Evolutionary conservation across 2,888 invertebrate species (phyloP).

Genomic region (Parnassius mnemosyne): DNA sequence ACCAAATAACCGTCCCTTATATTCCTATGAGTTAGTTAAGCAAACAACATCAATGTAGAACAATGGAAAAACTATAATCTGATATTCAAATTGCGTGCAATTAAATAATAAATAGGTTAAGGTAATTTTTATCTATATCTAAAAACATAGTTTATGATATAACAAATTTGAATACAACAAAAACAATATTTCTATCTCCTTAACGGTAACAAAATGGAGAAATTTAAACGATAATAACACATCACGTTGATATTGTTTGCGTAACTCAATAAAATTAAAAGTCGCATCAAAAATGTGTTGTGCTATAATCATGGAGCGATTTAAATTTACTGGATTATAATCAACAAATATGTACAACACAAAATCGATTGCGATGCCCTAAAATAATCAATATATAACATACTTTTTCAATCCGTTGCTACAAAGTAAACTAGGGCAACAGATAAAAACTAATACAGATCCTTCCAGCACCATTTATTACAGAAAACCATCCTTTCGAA

Average conservation of each 20-base stretch:
- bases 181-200: slow-evolving; percentile 11
- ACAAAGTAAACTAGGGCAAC: slow-evolving; percentile 38
- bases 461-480: slow-evolving; percentile 72
- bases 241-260: slow-evolving; percentile 23
- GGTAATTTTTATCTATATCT: too few species aligned
- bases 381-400: slow-evolving; percentile 29
- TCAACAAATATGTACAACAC: slow-evolving; percentile 35
- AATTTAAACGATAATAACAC: not conserved
- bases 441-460: slow-evolving; percentile 63
- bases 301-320: not conserved
- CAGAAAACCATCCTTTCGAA: slow-evolving; percentile 37
- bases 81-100: too few species aligned
- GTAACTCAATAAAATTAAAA: slow-evolving; percentile 13
- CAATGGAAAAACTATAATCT: not conserved
- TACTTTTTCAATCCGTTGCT: slow-evolving; percentile 44
- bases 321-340: slow-evolving; percentile 16
- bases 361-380: slow-evolving; percentile 46
- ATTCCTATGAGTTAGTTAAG: slow-evolving; percentile 22
- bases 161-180: not conserved
- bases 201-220: slow-evolving; percentile 25
- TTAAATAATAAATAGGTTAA: too few species aligned
- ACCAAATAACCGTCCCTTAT: slow-evolving; percentile 37
- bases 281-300: slow-evolving; percentile 10
- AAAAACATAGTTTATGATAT: not conserved
- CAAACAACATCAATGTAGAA: slow-evolving; percentile 26